Evolutionary conservation across 2,888 invertebrate species (phyloP).

Genomic region (Trissolcus japonicus): DNA sequence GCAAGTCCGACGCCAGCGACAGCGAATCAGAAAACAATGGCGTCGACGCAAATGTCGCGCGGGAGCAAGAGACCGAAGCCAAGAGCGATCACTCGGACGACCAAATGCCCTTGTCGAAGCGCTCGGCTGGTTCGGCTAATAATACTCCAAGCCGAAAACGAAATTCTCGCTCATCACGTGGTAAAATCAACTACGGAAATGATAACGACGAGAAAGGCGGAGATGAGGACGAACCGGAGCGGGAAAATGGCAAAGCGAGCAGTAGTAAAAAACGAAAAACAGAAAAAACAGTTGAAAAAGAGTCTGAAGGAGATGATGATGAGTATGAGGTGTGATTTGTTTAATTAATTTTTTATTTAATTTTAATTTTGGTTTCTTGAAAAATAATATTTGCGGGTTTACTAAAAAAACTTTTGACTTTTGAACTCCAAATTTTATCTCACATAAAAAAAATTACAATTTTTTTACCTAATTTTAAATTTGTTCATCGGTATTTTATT

Average conservation of each 20-base stretch:
- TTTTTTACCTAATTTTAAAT: no score
- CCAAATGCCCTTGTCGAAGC: slow-evolving; percentile 34
- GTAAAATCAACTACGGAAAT: slow-evolving; percentile 61
- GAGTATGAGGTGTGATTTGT: slow-evolving; percentile 53
- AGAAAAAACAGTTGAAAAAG: slow-evolving; percentile 70
- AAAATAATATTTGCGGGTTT: no score
- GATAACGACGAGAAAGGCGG: slow-evolving; percentile 25
- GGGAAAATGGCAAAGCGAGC: slow-evolving; percentile 62
- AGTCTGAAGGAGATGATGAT: slow-evolving; percentile 70
- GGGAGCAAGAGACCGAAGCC: slow-evolving; percentile 37
- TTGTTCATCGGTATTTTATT: no score
- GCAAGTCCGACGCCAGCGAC: slow-evolving; percentile 70
- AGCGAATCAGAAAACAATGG: slow-evolving; percentile 72
- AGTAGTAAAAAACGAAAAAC: slow-evolving; percentile 64
- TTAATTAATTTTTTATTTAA: no score
- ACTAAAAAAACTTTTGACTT: no score
- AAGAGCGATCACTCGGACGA: slow-evolving; percentile 38
- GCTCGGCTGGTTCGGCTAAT: slow-evolving; percentile 44
- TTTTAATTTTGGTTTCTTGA: no score
- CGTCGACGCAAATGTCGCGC: slow-evolving; percentile 61
- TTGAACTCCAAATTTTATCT: no score
- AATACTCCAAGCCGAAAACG: slow-evolving; percentile 59
- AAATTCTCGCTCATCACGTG: slow-evolving; percentile 59
- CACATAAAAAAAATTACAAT: no score
- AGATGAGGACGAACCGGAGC: slow-evolving; percentile 61